Percentiles rank a stretch among this genome's conserved stretches.
These are phyloP conservation scores for Allobates femoralis DNA, from an alignment of 2,797 vertebrate species.

Conservation along the genomic window DNA sequence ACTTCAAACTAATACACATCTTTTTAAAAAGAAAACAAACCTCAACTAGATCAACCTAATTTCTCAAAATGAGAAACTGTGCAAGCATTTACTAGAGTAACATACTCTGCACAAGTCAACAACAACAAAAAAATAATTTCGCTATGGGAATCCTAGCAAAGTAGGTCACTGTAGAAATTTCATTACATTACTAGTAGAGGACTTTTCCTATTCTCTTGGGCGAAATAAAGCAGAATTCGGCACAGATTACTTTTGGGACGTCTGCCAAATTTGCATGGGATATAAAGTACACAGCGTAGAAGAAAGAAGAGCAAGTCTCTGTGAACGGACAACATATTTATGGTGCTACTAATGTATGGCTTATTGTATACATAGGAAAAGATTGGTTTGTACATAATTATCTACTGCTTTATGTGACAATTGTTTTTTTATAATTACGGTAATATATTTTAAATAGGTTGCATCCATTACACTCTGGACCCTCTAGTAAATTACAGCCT, in stretches of 20 bases:
- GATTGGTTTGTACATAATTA: not conserved
- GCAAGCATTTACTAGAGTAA: constrained; percentile 27
- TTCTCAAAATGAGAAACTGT: constrained; percentile 26
- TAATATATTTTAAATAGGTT: not conserved
- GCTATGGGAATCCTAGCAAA: constrained; percentile 39
- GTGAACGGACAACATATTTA: constrained; percentile 6
- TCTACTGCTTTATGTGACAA: not conserved
- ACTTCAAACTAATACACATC: not conserved
- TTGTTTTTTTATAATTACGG: not conserved
- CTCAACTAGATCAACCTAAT: not conserved
- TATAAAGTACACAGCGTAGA: constrained; percentile 31
- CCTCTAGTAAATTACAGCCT: not conserved
- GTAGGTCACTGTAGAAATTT: constrained; percentile 58
- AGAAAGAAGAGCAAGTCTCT: constrained; percentile 13
- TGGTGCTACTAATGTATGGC: not conserved
- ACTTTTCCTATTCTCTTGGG: constrained; percentile 45
- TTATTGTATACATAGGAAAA: not conserved
- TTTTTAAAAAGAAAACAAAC: not conserved
- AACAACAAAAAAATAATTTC: constrained; percentile 5
- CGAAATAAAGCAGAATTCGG: constrained; percentile 52
- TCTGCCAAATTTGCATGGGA: constrained; percentile 48
- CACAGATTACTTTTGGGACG: constrained; percentile 50
- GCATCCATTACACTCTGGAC: not conserved
- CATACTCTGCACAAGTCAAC: constrained; percentile 30
- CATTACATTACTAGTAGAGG: constrained; percentile 53